phyloP scores from a whole-genome alignment of 1,140 invertebrate genomes.

The Sitophilus oryzae region DNA sequence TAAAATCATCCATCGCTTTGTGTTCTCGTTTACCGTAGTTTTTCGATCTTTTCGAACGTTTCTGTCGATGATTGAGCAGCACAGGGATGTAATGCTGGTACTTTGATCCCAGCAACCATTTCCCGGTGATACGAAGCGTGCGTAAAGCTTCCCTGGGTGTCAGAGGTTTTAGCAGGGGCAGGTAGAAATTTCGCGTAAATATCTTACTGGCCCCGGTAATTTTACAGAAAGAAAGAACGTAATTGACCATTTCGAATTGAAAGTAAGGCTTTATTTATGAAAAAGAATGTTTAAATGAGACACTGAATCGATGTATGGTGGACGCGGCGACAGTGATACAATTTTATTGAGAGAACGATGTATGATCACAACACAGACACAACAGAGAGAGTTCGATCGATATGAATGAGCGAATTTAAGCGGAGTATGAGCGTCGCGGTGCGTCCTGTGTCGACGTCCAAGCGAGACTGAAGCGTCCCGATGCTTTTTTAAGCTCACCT shows the following conservation, averaged over 20 bases:
- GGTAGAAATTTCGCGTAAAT: conserved; percentile 76
- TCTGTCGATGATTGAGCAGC: conserved; percentile 55
- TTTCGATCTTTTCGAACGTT: conserved; percentile 57
- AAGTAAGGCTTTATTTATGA: too few relatives aligned
- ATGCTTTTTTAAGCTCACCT: too few relatives aligned
- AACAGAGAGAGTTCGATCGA: too few relatives aligned
- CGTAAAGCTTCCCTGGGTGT: conserved; percentile 73
- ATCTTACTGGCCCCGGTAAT: conserved; percentile 75
- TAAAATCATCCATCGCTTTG: conserved; percentile 60
- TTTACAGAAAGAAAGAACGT: conserved; percentile 64
- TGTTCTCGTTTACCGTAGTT: conserved; percentile 60
- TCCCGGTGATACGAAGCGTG: conserved; percentile 75
- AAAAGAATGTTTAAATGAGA: too few relatives aligned
- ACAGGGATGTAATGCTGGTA: conserved; percentile 77
- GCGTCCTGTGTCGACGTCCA: too few relatives aligned
- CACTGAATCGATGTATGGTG: too few relatives aligned
- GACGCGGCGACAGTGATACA: too few relatives aligned
- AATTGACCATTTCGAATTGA: conserved; percentile 39
- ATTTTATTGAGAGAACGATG: too few relatives aligned
- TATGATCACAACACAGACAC: too few relatives aligned
- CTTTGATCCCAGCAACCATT: conserved; percentile 50
- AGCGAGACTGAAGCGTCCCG: too few relatives aligned
- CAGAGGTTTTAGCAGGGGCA: conserved; percentile 73
- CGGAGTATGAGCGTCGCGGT: too few relatives aligned
- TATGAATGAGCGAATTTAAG: too few relatives aligned